Conservation (phyloP, 2,797 vertebrate species). For the Lepilemur ruficaudatus region DNA sequence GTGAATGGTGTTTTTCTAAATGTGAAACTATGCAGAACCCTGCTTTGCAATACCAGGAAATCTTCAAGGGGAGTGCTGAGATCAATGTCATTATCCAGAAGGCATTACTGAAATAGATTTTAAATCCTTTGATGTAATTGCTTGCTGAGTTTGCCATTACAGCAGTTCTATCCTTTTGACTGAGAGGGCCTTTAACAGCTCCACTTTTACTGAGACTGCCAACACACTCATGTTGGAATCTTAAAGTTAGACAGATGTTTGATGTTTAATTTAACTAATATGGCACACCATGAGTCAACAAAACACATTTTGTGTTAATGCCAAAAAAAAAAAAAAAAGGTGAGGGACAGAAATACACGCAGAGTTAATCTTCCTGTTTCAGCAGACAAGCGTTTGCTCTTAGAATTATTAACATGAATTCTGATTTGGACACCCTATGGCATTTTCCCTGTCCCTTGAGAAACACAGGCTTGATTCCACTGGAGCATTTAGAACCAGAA, state of each 20-base stretch:
- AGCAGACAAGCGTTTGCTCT: constrained; percentile 43
- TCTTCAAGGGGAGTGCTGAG: constrained; percentile 61
- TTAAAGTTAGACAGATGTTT: constrained; percentile 66
- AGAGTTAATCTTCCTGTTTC: constrained; percentile 8
- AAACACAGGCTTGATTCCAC: constrained; percentile 41
- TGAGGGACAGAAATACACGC: constrained; percentile 29
- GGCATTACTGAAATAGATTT: constrained; percentile 78
- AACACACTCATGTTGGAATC: constrained; percentile 54
- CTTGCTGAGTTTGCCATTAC: constrained; percentile 74
- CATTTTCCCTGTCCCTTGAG: constrained; percentile 52
- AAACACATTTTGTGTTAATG: constrained; percentile 58
- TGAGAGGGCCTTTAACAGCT: constrained; percentile 68
- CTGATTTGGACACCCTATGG: constrained; percentile 23
- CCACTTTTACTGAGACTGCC: constrained; percentile 65
- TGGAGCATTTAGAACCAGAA: constrained; percentile 50
- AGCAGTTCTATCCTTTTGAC: constrained; percentile 62
- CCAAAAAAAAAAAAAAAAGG: background rate
- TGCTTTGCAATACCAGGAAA: constrained; percentile 43
- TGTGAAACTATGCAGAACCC: background rate
- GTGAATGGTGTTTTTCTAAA: constrained; percentile 53
- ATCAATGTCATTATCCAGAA: constrained; percentile 80
- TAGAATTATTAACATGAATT: constrained; percentile 40
- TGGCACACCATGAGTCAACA: constrained; percentile 67
- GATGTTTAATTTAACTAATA: constrained; percentile 74
- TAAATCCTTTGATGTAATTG: constrained; percentile 80